Conservation (phyloP, 2,797 vertebrate species). For the Scleropages formosus region DNA sequence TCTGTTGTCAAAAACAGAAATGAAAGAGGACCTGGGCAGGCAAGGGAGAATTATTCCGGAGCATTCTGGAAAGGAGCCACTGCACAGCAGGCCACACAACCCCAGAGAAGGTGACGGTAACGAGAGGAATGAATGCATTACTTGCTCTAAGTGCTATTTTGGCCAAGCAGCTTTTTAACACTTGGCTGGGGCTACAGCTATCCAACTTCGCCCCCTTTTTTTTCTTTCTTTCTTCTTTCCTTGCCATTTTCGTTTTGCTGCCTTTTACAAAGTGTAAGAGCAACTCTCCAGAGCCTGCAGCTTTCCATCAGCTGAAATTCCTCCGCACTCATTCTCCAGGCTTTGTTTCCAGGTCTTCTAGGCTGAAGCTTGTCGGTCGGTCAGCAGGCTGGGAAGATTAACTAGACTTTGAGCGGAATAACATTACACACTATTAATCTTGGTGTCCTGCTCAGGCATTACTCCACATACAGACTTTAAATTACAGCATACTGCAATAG, state of each 20-base stretch:
- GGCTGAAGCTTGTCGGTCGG: constrained; percentile 19
- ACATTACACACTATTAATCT: constrained; percentile 33
- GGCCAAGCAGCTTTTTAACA: constrained; percentile 14
- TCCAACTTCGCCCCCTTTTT: constrained; percentile 44
- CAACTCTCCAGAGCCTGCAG: constrained; percentile 52
- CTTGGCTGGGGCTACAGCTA: constrained; percentile 40
- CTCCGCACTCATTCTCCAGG: background rate
- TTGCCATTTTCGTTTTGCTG: constrained; percentile 32
- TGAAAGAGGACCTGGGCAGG: constrained; percentile 6
- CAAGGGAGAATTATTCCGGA: constrained; percentile 15
- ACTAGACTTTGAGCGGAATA: constrained; percentile 37
- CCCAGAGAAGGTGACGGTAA: constrained; percentile 3
- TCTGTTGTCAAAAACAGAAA: constrained; percentile 25
- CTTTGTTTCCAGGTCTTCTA: constrained; percentile 15
- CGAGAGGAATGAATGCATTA: background rate
- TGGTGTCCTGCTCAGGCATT: constrained; percentile 33
- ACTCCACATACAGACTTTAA: constrained; percentile 20
- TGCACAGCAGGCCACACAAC: background rate
- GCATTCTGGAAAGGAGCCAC: background rate
- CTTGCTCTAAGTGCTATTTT: background rate
- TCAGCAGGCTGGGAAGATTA: constrained; percentile 37
- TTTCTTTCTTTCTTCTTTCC: constrained; percentile 43
- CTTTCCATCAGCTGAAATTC: background rate
- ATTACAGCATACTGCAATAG: constrained; percentile 14
- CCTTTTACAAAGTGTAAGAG: constrained; percentile 52